Evolutionary conservation across 1,140 invertebrate genomes (phyloP), one percentile per base, ranked within the genome.

Genomic region (Halotydeus destructor): DNA sequence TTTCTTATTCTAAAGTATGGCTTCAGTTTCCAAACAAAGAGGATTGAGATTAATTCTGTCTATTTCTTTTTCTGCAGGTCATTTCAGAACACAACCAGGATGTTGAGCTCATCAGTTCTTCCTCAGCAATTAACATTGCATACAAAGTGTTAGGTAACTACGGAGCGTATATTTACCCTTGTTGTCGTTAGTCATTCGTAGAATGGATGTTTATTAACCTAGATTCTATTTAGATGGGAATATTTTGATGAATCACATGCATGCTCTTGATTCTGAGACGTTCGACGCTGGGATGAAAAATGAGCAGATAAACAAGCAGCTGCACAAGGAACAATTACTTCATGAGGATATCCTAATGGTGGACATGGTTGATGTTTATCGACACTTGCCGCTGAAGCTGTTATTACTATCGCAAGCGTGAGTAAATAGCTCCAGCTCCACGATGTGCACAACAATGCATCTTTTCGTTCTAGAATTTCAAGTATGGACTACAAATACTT

Each of bases 311-410:
- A 37, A 46, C 14, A 26, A 35, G 26, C 35, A 26, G 23, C n/a
- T 50, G 18, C 9, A 30, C 3, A 12, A 25, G 6, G 50, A 51
- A 49, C 14, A 23, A 4, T 12, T 18, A 2, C 12, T 16, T 19
- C 22, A 35, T 14, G 21, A 40, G 9, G 50, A 51, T 41, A 49
- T 51, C 14, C 9, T 46, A 14, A 30, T 51, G 19, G 45, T 49
- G 4, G 35, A 47, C 33, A 19, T 28, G 5, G 36, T 34, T 2
- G 50, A 51, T 43, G 39, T 39, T 11, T 51, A 51, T 30, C 38
- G 50, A 37, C 47, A 47, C 41, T 44, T 51, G 33, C 43, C 47
- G 16, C 16, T 19, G 3, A 51, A 51, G 46, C 21, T 50, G 24
- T 34, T 51, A 3, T 22, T 39, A 9, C 21, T 36, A 36, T 51